Evolutionary conservation across 2,797 vertebrate species (phyloP).

Genomic region (Liparis tanakae): DNA sequence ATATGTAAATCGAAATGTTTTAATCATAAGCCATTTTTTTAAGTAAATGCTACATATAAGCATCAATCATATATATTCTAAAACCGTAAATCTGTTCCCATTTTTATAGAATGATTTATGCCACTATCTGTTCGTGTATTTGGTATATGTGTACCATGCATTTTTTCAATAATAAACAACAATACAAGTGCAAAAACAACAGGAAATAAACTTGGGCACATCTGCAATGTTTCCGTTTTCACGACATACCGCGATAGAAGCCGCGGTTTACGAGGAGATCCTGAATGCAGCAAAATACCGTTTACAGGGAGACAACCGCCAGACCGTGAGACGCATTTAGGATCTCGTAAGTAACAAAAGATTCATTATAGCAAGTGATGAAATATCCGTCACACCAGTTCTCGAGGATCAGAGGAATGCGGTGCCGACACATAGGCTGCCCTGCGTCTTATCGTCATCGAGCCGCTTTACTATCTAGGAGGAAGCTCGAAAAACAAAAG

Average conservation of each 20-base stretch:
- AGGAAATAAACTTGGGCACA: background rate
- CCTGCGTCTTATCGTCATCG: fast-evolving
- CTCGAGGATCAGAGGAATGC: fast-evolving
- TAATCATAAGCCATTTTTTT: background rate
- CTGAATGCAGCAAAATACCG: conserved; percentile 34
- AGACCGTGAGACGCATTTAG: background rate
- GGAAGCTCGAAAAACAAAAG: conserved; percentile 12
- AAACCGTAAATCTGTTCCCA: too few relatives aligned
- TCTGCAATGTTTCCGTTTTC: background rate
- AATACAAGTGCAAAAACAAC: background rate
- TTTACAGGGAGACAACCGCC: background rate
- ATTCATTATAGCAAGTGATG: fast-evolving
- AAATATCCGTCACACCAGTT: background rate
- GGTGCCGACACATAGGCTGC: fast-evolving
- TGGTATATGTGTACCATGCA: background rate
- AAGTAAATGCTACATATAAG: too few relatives aligned
- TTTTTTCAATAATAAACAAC: background rate
- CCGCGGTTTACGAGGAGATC: background rate
- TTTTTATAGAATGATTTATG: background rate
- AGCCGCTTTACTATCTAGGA: background rate
- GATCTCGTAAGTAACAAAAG: conserved; percentile 25
- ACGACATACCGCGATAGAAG: fast-evolving
- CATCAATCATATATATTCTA: background rate
- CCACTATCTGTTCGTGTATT: background rate
- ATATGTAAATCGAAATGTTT: background rate